These are phyloP conservation scores for Pandemis cinnamomeana DNA, from an alignment of 2,888 invertebrate species.

Conservation along the genomic window DNA sequence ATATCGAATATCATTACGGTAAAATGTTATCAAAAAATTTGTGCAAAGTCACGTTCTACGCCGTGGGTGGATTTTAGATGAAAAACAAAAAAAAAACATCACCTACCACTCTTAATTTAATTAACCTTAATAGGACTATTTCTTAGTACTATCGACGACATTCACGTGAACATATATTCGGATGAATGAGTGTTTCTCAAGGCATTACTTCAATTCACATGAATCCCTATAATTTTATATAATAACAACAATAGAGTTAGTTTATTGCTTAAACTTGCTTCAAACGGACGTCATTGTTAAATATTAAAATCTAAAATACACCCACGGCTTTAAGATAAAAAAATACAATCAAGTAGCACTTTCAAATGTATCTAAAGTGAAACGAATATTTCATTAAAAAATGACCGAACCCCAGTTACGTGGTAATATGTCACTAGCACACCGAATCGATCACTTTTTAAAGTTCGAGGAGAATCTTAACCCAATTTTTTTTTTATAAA, in stretches of 20 bases:
- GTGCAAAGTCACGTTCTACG: conserved; percentile 9
- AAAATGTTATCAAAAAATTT: conserved; percentile 38
- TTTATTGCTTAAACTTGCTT: neutral
- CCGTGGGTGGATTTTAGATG: conserved; percentile 5
- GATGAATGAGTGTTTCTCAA: too few species aligned
- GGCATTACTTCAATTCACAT: too few species aligned
- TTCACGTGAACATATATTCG: too few species aligned
- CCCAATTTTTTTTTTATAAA: neutral
- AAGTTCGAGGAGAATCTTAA: neutral
- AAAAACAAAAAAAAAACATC: neutral
- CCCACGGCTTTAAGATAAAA: neutral
- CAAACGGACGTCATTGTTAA: neutral
- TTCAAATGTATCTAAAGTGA: conserved; percentile 32
- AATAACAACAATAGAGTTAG: neutral
- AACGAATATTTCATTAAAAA: conserved; percentile 10
- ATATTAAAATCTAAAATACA: conserved; percentile 4
- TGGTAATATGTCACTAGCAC: conserved; percentile 7
- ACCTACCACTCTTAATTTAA: neutral
- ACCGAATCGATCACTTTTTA: conserved; percentile 34
- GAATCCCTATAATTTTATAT: too few species aligned
- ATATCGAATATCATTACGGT: conserved; percentile 46
- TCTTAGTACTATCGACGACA: neutral
- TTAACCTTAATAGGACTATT: neutral
- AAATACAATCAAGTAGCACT: conserved; percentile 8
- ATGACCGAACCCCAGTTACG: conserved; percentile 15